These are phyloP conservation scores for Dryobota labecula DNA, from an alignment of 2,888 invertebrate genomes.

Conservation along the genomic window DNA sequence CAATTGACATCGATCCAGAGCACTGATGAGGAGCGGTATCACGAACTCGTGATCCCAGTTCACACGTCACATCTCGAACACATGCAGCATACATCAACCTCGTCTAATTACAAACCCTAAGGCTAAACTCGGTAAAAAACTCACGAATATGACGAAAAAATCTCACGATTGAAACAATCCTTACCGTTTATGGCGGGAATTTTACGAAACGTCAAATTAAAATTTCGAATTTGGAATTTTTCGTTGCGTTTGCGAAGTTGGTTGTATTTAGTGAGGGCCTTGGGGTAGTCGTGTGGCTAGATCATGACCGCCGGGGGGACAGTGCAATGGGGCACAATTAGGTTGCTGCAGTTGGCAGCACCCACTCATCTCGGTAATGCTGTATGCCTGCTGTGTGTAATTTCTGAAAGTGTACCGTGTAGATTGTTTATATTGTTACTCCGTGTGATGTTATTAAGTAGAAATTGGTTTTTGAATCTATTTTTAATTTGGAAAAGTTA, in stretches of 20 bases:
- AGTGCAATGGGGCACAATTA: conserved; percentile 76
- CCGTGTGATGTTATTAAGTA: conserved; percentile 7
- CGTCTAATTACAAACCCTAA: conserved; percentile 66
- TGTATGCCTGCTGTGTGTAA: conserved; percentile 61
- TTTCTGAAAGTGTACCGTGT: conserved; percentile 50
- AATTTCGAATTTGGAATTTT: conserved; percentile 59
- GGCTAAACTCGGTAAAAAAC: conserved; percentile 65
- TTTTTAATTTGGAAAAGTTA: background rate
- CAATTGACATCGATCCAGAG: conserved; percentile 64
- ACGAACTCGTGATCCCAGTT: conserved; percentile 64
- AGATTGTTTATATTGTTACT: conserved; percentile 53
- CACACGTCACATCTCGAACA: conserved; percentile 65
- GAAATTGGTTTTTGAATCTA: conserved; percentile 23
- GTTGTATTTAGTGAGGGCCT: conserved; percentile 68
- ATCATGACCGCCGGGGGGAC: conserved; percentile 80
- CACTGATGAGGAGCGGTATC: conserved; percentile 53
- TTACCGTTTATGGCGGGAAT: conserved; percentile 66
- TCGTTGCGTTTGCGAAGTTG: conserved; percentile 55
- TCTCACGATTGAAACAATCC: conserved; percentile 68
- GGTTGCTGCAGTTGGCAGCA: conserved; percentile 68
- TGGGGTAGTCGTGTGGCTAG: conserved; percentile 71
- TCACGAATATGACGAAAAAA: conserved; percentile 68
- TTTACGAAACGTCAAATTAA: conserved; percentile 70
- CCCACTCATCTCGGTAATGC: conserved; percentile 64
- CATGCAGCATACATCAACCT: conserved; percentile 64